Base-by-base conservation (phyloP, 2,113 vertebrate genomes). In the Grallaria varia region DNA sequence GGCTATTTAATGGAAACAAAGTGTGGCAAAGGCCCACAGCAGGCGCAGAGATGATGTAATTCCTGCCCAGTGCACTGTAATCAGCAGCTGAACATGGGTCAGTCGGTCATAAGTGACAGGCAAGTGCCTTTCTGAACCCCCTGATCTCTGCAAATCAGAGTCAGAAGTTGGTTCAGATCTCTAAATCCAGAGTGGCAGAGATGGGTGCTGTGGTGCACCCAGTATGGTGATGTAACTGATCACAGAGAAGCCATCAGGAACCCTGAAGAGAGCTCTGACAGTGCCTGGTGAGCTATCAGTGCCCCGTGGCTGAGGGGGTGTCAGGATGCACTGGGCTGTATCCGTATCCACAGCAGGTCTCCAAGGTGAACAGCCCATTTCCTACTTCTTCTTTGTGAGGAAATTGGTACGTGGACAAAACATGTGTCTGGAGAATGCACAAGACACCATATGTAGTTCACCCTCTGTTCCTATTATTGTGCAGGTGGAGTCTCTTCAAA, bases 211-310 rank as follows among this genome's bases (percentile, higher is more conserved):
- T 19, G 14, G 80, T 45, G 9, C 7, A 8, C n/a, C 28, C 52
- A 33, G n/a, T 4, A 28, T 17, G 19, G 28, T 49, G 52, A 23
- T 35, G 40, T 9, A n/a, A 19, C 9, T 0, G 0, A 18, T 37
- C 4, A 1, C 23, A 35, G 58, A 15, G n/a, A 59, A 59, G n/a
- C 58, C 9, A 7, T 19, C 37, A 60, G 55, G 55, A 60, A 20
- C 10, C n/a, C 66, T 23, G 19, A 60, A 66, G 24, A 60, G 42
- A 60, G 37, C 30, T 35, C 45, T 30, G 30, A 15, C 20, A 35
- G 25, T 0, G 4, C 30, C 24, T 1, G 1, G 9, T 10, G 53
- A 49, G 19, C 44, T 71, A 20, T 60, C 44, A 12, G 24, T n/a
- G 35, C 24, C 15, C 19, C 31, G 19, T 8, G 35, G 44, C 35